phyloP scores from a whole-genome alignment of 2,113 vertebrate species.

The Motacilla tschutschensis region DNA sequence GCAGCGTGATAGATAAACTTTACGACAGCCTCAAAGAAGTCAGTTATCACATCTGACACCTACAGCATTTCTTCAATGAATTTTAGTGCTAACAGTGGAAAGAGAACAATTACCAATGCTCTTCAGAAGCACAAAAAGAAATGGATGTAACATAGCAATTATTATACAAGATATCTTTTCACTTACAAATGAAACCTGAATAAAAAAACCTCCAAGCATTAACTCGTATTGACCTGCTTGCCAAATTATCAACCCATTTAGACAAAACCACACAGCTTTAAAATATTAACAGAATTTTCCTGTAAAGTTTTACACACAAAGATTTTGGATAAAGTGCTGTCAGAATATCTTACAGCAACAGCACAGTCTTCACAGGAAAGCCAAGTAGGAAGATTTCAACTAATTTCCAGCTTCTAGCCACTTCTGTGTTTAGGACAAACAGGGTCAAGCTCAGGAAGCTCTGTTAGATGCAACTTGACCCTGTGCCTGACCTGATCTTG shows the following conservation, averaged over 20 bases:
- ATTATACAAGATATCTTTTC: background rate
- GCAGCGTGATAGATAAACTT: background rate
- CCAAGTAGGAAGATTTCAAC: background rate
- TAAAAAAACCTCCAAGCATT: background rate
- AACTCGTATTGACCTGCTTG: background rate
- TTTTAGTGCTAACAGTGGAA: background rate
- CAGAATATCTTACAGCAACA: background rate
- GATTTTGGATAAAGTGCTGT: background rate
- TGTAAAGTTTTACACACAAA: background rate
- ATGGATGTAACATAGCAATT: background rate
- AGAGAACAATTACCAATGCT: background rate
- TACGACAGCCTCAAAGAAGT: background rate
- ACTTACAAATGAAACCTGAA: background rate
- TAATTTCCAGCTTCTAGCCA: background rate
- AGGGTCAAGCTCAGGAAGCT: background rate
- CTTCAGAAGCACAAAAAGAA: background rate
- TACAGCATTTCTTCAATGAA: background rate
- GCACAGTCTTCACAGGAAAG: background rate
- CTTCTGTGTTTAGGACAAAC: background rate
- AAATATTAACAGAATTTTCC: background rate
- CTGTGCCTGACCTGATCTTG: background rate
- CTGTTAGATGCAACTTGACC: background rate
- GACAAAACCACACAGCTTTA: background rate
- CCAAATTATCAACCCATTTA: background rate
- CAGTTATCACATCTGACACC: background rate